Conservation (phyloP, 2,888 invertebrate genomes). For the Seladonia tumulorum region DNA sequence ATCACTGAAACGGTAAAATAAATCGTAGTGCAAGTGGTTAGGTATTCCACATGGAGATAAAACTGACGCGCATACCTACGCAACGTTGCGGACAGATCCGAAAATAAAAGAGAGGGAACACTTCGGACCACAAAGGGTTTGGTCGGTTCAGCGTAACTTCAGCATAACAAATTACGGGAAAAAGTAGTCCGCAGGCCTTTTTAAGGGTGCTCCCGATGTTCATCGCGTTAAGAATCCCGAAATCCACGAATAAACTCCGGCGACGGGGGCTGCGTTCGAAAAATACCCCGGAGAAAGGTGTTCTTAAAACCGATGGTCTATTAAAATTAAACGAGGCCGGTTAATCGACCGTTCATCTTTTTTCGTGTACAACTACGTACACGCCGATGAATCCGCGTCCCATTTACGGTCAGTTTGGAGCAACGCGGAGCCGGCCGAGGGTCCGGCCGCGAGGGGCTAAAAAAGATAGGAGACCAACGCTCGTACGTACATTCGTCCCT, state of each 20-base stretch:
- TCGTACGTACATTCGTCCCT: conserved; percentile 40
- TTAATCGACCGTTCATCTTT: conserved; percentile 45
- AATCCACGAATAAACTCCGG: conserved; percentile 1
- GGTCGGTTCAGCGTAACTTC: neutral
- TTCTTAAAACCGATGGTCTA: conserved; percentile 26
- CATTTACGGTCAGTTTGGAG: conserved; percentile 58
- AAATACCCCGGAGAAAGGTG: conserved; percentile 6
- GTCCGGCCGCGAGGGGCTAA: conserved; percentile 48
- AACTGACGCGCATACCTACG: too few relatives aligned
- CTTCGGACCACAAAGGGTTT: neutral
- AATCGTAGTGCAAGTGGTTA: too few relatives aligned
- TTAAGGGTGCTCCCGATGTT: neutral
- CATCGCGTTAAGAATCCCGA: neutral
- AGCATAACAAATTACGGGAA: neutral
- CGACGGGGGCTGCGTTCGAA: neutral
- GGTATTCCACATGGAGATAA: too few relatives aligned
- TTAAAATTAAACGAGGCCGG: conserved; percentile 58
- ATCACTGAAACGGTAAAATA: too few relatives aligned
- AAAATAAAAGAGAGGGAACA: conserved; percentile 1
- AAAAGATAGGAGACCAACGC: conserved; percentile 39
- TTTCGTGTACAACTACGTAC: conserved; percentile 40
- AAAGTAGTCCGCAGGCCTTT: neutral
- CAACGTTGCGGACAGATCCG: neutral
- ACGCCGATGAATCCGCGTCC: conserved; percentile 59
- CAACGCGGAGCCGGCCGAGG: conserved; percentile 39